Conservation (phyloP, 1,140 invertebrate genomes). For the Eubasilissa regina region DNA sequence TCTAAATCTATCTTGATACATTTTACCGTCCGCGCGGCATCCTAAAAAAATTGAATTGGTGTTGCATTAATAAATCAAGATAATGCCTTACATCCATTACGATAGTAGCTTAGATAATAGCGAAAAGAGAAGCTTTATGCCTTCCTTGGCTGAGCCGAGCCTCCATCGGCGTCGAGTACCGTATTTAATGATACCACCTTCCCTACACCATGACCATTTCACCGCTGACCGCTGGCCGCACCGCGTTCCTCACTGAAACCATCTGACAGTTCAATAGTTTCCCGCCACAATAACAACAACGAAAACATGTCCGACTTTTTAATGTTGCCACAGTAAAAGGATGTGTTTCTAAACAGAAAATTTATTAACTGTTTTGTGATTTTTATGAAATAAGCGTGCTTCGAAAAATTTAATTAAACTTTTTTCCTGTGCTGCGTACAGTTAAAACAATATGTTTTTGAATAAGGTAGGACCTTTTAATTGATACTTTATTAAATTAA, state of each 20-base stretch:
- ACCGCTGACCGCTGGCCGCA: constrained; percentile 51
- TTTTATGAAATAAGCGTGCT: not conserved
- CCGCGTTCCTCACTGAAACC: not conserved
- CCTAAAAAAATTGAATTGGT: not conserved
- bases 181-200: constrained; percentile 55
- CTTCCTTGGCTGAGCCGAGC: constrained; percentile 36
- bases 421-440: not conserved
- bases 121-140: constrained; percentile 13
- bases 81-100: constrained; percentile 11
- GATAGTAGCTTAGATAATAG: constrained; percentile 3
- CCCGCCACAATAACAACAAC: not conserved
- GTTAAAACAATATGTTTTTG: not conserved
- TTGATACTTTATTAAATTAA: too few species aligned
- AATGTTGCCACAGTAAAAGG: too few species aligned
- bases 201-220: constrained; percentile 43
- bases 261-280: constrained; percentile 12
- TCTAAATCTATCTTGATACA: too few species aligned
- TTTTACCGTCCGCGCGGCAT: too few species aligned
- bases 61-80: constrained; percentile 1
- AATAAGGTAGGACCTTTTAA: not conserved
- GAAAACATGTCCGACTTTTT: too few species aligned
- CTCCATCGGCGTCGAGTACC: not conserved
- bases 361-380: not conserved
- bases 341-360: too few species aligned
- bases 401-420: not conserved